Base-by-base conservation (phyloP, 2,888 invertebrate genomes). In the Syritta pipiens region DNA sequence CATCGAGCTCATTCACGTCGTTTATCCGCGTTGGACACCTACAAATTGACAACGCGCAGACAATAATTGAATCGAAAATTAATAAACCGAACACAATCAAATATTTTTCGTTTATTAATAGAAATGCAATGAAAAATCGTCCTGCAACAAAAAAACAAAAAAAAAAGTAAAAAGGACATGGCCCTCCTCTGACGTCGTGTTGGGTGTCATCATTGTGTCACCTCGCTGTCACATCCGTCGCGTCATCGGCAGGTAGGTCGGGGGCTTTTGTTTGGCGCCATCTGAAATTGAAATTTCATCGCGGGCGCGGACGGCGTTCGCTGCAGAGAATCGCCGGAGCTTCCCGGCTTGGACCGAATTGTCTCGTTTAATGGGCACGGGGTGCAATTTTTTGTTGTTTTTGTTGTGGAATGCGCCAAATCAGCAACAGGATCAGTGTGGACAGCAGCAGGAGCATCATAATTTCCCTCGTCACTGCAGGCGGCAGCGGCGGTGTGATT, bases 11-110 rank as follows among this genome's bases (percentile, higher is more conserved):
- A 17, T 55, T 49, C 55, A 26, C 22, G 17, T 26, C 55, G 10
- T 26, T 51, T 59, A 48, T 37, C 10, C 30, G 7, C 57, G 7
- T 10, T 42, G 22, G 55, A 44, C 69, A 59, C 32, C 55, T 49
- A 74, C 74, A 79, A 79, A 79, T 79, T 79, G 74, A 9, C 48
- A 51, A 48, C 62, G 44, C 72, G 67, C 49, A 67, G 55, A 42
- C 62, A 68, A 68, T 79, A 79, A 79, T 79, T 74, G 62, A 79
- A 79, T 79, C 30, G 62, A 74, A 62, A 74, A 79, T 79, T 79
- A 79, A 74, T 57, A 74, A 72, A 67, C 57, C 62, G 60, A 74
- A 74, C 49, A 68, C 74, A 79, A 79, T 79, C 53, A 62, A 79
- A 57, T 62, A 67, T 74, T 79, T 74, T 74, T 74, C 55, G 42